Evolutionary conservation across 1,140 invertebrate species (phyloP), one percentile per base, ranked within the genome.

Genomic region (Parapsyche elsis): DNA sequence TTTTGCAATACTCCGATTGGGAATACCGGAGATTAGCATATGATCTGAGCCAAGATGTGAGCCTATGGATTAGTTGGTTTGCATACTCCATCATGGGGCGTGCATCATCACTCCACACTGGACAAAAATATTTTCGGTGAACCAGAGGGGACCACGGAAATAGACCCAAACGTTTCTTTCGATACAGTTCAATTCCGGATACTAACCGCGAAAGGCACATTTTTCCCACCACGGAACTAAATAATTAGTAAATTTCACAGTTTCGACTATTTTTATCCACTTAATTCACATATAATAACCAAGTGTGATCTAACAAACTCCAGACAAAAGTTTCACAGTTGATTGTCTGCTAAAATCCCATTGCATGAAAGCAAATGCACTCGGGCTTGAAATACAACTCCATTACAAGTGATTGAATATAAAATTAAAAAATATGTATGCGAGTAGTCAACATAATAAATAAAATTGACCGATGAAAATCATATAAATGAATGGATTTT

Each of bases 401-500:
- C n/a, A n/a, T n/a, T n/a, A n/a, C n/a, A n/a, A n/a, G n/a, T n/a
- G n/a, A n/a, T n/a, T n/a, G n/a, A n/a, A n/a, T n/a, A n/a, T n/a
- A n/a, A n/a, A n/a, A n/a, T n/a, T n/a, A n/a, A n/a, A n/a, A n/a
- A n/a, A n/a, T n/a, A n/a, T n/a, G n/a, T n/a, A n/a, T n/a, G n/a
- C n/a, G n/a, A n/a, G n/a, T n/a, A n/a, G n/a, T 38, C 30, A 38
- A 38, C n/a, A 38, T 38, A 38, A 38, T 1, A 38, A 38, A 38
- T 38, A 38, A 38, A 4, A 38, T n/a, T n/a, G n/a, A n/a, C n/a
- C 30, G 10, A 53, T 53, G 49, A 53, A 12, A 12, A 5, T 14
- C 21, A 4, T 21, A 61, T 23, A 67, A 21, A 71, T 81, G 80
- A 81, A 89, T 89, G 88, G 88, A 89, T 85, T 87, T 88, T 86